Evolutionary conservation across 2,888 invertebrate species (phyloP).

Genomic region (Drosophila prostipennis): DNA sequence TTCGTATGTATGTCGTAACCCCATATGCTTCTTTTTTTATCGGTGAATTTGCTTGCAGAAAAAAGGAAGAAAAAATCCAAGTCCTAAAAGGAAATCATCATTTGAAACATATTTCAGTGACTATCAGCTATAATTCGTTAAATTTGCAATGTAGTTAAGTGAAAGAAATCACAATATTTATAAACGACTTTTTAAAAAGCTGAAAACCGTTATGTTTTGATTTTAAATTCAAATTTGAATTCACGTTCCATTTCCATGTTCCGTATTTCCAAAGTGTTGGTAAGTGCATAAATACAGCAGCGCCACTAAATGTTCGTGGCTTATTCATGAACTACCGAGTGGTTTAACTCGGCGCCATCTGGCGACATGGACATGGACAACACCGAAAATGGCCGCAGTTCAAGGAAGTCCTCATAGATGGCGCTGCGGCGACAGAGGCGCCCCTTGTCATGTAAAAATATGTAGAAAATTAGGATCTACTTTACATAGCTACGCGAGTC

Average conservation of each 20-base stretch:
- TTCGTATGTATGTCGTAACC: background rate
- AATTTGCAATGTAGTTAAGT: no score
- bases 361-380: background rate
- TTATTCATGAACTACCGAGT: background rate
- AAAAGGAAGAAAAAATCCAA: background rate
- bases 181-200: background rate
- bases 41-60: conserved; percentile 22
- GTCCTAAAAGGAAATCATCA: background rate
- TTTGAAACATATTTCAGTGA: background rate
- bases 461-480: no score
- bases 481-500: no score
- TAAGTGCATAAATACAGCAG: background rate
- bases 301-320: background rate
- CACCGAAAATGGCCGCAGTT: no score
- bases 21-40: conserved; percentile 4
- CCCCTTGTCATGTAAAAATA: no score
- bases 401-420: no score
- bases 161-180: background rate
- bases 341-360: background rate
- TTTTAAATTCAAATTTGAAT: conserved; percentile 5
- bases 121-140: background rate
- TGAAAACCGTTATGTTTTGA: background rate
- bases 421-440: no score
- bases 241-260: background rate
- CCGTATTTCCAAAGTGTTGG: background rate